Percentiles rank a stretch among this genome's conserved stretches.
Evolutionary conservation across 2,888 invertebrate species (phyloP).

Genomic region (Agelastica alni): DNA sequence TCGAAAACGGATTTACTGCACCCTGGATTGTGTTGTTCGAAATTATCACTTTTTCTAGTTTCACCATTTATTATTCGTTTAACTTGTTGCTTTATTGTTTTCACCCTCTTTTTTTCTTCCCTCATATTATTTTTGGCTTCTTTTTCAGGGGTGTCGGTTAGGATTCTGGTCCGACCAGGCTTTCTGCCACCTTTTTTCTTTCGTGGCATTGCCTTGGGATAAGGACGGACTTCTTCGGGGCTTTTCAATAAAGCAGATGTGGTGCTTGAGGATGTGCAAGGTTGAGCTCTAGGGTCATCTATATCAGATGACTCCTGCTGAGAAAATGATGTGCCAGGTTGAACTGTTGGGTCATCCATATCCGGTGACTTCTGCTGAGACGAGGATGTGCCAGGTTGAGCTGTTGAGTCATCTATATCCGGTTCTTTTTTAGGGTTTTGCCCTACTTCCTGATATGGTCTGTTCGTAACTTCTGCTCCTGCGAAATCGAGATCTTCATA

Average conservation of each 20-base stretch:
- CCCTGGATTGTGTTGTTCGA: conserved; percentile 3
- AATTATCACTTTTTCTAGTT: background rate
- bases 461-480: conserved; percentile 22
- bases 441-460: conserved; percentile 19
- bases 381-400: too few species aligned
- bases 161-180: conserved; percentile 20
- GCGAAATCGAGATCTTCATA: conserved; percentile 25
- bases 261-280: background rate
- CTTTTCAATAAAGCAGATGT: background rate
- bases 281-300: conserved; percentile 1
- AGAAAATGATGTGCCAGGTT: conserved; percentile 3
- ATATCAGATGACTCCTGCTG: background rate
- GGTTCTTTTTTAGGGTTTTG: conserved; percentile 40
- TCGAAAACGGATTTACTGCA: conserved; percentile 2
- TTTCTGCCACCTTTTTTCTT: too few species aligned
- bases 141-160: conserved; percentile 23
- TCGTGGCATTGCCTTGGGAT: conserved; percentile 13
- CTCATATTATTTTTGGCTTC: conserved; percentile 18
- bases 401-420: conserved; percentile 1
- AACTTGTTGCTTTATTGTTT: background rate
- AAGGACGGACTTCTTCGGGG: conserved; percentile 3
- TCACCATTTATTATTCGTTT: background rate
- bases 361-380: too few species aligned
- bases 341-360: too few species aligned
- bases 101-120: conserved; percentile 12